phyloP scores from a whole-genome alignment of 92 coral and sea anemone species.

The Phymanthus crucifer region DNA sequence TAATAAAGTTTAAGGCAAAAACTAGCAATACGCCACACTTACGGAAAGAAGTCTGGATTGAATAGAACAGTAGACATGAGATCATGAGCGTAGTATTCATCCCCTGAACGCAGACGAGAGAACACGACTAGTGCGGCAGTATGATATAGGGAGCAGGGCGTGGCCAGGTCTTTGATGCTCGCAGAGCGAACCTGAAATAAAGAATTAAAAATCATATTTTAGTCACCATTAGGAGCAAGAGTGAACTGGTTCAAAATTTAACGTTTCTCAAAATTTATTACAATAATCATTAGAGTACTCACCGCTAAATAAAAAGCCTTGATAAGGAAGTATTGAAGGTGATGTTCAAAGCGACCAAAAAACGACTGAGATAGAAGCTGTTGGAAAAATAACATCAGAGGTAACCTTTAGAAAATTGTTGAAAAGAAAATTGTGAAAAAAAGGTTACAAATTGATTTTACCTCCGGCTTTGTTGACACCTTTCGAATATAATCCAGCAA shows the following conservation, averaged over 20 bases:
- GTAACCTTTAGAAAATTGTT: not conserved
- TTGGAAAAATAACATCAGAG: not conserved
- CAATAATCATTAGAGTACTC: conserved; percentile 13
- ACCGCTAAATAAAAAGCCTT: conserved; percentile 79
- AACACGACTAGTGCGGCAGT: conserved; percentile 67
- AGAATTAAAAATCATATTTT: not conserved
- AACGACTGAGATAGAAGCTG: conserved; percentile 51
- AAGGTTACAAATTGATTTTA: not conserved
- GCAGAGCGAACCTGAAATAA: conserved; percentile 23
- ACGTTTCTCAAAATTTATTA: not conserved
- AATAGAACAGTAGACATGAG: conserved; percentile 81
- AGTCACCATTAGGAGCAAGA: no score
- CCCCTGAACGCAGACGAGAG: conserved; percentile 80
- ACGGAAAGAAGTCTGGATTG: conserved; percentile 71
- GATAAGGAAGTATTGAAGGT: conserved; percentile 76
- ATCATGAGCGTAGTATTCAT: conserved; percentile 91
- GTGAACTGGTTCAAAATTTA: not conserved
- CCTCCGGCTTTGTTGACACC: conserved; percentile 17
- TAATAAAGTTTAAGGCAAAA: no score
- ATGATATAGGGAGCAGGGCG: conserved; percentile 59
- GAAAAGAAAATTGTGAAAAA: not conserved
- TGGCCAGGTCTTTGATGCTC: conserved; percentile 26
- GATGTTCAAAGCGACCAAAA: conserved; percentile 84
- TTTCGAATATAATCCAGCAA: conserved; percentile 19
- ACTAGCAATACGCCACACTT: conserved; percentile 43